Percentiles rank a stretch among this genome's conserved stretches.
These are phyloP conservation scores for Trogon surrucura DNA, from an alignment of 2,113 vertebrate species.

Conservation along the genomic window DNA sequence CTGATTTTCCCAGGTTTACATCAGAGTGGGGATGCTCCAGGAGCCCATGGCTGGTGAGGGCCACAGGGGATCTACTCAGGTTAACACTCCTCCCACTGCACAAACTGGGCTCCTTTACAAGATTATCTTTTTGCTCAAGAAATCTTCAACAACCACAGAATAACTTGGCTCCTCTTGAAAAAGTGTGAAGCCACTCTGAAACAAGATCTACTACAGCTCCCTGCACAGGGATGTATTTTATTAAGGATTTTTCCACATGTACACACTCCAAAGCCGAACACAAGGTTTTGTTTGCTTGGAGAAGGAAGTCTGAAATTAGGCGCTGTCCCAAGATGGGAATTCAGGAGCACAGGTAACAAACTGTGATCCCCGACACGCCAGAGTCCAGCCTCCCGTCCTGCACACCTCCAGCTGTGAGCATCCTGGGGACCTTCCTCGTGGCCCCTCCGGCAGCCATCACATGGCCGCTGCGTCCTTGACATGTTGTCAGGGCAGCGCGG, in stretches of 20 bases:
- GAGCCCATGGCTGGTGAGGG: neutral
- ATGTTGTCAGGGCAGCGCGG: neutral
- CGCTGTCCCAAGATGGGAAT: neutral
- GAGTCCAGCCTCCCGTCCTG: neutral
- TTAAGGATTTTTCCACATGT: neutral
- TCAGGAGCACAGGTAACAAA: neutral
- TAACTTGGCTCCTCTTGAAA: neutral
- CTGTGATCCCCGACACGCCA: rapidly evolving
- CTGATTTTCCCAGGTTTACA: neutral
- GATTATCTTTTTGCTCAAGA: neutral
- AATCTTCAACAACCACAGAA: neutral
- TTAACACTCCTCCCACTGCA: neutral
- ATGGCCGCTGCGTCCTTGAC: too few relatives aligned
- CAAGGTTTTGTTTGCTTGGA: neutral
- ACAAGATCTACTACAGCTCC: neutral
- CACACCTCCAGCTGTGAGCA: neutral
- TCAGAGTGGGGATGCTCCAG: neutral
- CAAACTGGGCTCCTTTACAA: neutral
- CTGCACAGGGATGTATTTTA: rapidly evolving
- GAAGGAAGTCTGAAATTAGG: neutral
- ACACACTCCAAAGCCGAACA: neutral
- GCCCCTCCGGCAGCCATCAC: rapidly evolving
- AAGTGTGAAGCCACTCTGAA: neutral
- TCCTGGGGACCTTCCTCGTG: rapidly evolving
- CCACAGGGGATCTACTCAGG: neutral